Evolutionary conservation across 2,113 vertebrate species (phyloP), one percentile per base, ranked within the genome.

Genomic region (Mystacornis crossleyi): DNA sequence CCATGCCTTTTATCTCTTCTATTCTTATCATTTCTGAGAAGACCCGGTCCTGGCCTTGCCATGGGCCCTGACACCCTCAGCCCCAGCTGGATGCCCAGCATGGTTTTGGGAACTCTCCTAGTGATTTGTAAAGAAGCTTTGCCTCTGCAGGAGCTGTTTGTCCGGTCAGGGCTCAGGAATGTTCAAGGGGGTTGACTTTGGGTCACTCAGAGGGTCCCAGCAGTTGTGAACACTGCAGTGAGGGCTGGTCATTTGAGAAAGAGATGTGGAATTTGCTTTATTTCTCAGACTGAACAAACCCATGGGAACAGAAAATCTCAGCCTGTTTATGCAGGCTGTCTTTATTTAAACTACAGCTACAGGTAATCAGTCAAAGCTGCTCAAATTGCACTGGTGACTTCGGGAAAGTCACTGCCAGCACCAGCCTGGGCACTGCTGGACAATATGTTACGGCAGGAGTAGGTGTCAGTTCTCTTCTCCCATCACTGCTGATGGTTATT

Each of bases 381-480:
- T 96, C 54, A 51, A 31, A 29, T 26, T 18, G 42, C 40, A 6
- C 36, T 17, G 67, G 72, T 57, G 94, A 57, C 81, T 91, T 86
- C 29, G 67, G 80, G 90, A 67, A 61, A 81, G 88, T 65, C 77
- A 34, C 36, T 40, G 86, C 54, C 5, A 26, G 80, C 45, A 29
- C 62, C 92, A 70, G 43, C 54, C 70, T 50, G 94, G 92, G 10
- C 17, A 0, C 85, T 48, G 51, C 0, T n/a, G 89, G 64, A 33
- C 89, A 92, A 48, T 88, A 51, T 54, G 58, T 86, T 66, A 57
- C 18, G 65, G 92, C 95, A 93, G 75, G 79, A 90, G 40, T 61
- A 47, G 75, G 79, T 69, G 88, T 92, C 85, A 55, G 8, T 16
- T 83, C 90, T 86, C 43, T n/a, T 18, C 51, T 58, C 60, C 71